These are phyloP conservation scores for Aphelocoma coerulescens DNA, from an alignment of 2,113 vertebrate genomes.

Conservation along the genomic window DNA sequence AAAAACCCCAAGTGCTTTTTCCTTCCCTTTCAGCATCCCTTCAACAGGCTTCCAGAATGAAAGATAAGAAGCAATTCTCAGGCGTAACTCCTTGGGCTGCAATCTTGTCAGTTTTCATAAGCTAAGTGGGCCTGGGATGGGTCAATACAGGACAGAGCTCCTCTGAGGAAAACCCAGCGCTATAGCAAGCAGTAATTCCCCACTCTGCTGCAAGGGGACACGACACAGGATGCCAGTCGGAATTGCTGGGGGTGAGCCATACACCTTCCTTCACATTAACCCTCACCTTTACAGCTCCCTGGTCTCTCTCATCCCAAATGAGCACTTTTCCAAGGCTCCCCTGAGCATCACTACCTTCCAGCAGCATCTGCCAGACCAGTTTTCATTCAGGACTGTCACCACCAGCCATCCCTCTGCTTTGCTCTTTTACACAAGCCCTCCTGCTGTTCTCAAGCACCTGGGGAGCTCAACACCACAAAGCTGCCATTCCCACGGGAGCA, in stretches of 20 bases:
- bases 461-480: neutral
- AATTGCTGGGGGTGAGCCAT: neutral
- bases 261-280: neutral
- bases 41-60: neutral
- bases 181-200: neutral
- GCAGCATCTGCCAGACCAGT: neutral
- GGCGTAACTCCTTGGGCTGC: neutral
- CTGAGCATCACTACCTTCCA: neutral
- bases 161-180: neutral
- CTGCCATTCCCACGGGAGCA: neutral
- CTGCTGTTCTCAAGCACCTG: neutral
- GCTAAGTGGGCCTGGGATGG: neutral
- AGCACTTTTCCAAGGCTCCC: neutral
- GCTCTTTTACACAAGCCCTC: neutral
- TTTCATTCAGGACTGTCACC: neutral
- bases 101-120: conserved; percentile 21
- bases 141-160: conserved; percentile 1
- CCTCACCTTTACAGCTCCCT: neutral
- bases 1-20: neutral
- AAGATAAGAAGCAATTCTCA: conserved; percentile 19
- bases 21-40: neutral
- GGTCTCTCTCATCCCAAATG: neutral
- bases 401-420: neutral
- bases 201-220: neutral
- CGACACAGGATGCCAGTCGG: rapidly evolving